Percentiles rank a stretch among this genome's conserved stretches.
phyloP scores from a whole-genome alignment of 1,140 invertebrate genomes.

The Drosophila nasuta region DNA sequence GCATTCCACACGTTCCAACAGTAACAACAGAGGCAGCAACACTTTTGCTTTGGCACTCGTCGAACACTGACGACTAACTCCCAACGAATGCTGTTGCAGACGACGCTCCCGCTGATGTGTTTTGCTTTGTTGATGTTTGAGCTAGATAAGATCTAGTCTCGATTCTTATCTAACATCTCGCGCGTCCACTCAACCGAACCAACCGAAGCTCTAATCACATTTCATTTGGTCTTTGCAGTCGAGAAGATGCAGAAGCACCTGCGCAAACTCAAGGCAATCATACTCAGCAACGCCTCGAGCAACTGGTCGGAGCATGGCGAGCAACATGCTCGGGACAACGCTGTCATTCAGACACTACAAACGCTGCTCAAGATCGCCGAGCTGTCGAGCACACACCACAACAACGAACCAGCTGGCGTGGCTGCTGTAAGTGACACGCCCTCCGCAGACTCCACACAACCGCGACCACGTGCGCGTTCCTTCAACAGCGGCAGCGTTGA shows the following conservation, averaged over 20 bases:
- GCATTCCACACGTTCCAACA: constrained; percentile 54
- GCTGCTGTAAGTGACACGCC: constrained; percentile 46
- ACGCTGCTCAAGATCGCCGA: constrained; percentile 80
- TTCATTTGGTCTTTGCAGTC: constrained; percentile 54
- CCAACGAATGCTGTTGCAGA: neutral
- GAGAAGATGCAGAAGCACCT: constrained; percentile 84
- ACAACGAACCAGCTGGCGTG: constrained; percentile 58
- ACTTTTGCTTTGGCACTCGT: constrained; percentile 72
- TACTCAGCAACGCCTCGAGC: constrained; percentile 62
- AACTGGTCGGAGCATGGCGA: constrained; percentile 72
- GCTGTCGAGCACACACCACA: constrained; percentile 58
- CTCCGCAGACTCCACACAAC: constrained; percentile 25
- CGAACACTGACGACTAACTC: constrained; percentile 35
- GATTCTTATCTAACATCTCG: constrained; percentile 34
- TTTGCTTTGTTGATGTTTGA: constrained; percentile 48
- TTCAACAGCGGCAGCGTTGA: constrained; percentile 72
- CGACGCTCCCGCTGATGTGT: neutral
- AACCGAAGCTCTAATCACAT: constrained; percentile 28
- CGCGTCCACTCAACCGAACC: neutral
- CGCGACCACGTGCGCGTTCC: constrained; percentile 63
- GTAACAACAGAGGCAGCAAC: constrained; percentile 31
- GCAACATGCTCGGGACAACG: constrained; percentile 74
- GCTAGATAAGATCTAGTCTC: constrained; percentile 51
- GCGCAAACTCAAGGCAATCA: constrained; percentile 72
- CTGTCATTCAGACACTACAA: constrained; percentile 78